phyloP scores from a whole-genome alignment of 2,113 vertebrate genomes.

The Dicaeum eximium region DNA sequence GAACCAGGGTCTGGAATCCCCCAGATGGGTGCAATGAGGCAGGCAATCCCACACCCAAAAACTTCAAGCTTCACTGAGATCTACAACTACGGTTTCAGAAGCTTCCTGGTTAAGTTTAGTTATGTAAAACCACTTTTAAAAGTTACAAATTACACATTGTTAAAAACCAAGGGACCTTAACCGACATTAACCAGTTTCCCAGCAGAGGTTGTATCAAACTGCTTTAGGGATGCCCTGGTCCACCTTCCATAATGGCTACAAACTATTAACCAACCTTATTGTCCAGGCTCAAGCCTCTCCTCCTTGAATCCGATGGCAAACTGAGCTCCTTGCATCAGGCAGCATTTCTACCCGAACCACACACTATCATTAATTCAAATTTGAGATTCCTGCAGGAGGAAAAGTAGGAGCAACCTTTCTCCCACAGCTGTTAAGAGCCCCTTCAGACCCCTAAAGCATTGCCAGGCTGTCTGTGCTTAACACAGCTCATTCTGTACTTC shows the following conservation, averaged over 20 bases:
- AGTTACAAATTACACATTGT: not conserved
- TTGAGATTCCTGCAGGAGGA: fast-evolving
- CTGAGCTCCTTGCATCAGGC: not conserved
- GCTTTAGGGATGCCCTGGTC: not conserved
- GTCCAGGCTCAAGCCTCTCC: not conserved
- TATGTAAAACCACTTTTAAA: not conserved
- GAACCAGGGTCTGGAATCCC: not conserved
- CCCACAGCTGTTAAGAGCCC: not conserved
- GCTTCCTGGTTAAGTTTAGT: not conserved
- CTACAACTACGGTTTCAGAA: not conserved
- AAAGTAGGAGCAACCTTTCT: not conserved
- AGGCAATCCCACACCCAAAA: not conserved
- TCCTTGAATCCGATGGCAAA: not conserved
- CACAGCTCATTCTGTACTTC: not conserved
- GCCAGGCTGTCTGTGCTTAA: not conserved
- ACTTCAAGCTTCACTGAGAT: not conserved
- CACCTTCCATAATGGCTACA: not conserved
- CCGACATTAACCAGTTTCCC: not conserved
- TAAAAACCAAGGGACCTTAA: not conserved
- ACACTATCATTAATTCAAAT: not conserved
- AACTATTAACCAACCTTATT: not conserved
- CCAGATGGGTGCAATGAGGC: not conserved
- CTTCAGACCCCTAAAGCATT: not conserved
- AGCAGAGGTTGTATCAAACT: not conserved
- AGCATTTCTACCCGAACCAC: not conserved